phyloP scores from a whole-genome alignment of 2,888 invertebrate species.

The Lobophora halterata region DNA sequence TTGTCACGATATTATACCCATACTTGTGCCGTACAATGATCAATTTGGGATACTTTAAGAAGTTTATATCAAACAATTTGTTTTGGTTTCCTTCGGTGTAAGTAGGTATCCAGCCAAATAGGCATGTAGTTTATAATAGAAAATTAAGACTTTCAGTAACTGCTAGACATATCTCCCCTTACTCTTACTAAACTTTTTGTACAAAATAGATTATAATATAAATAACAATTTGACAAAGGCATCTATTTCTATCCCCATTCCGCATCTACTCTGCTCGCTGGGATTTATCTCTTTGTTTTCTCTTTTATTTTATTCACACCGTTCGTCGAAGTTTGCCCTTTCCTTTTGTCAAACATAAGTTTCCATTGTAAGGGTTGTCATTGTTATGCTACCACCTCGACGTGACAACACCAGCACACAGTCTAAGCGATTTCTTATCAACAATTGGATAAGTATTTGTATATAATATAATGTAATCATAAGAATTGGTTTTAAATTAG shows the following conservation, averaged over 20 bases:
- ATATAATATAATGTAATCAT: not conserved
- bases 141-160: too few species aligned
- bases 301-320: conserved; percentile 64
- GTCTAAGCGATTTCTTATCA: too few species aligned
- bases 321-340: conserved; percentile 46
- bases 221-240: not conserved
- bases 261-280: conserved; percentile 34
- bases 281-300: conserved; percentile 52
- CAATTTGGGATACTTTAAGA: conserved; percentile 24
- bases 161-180: too few species aligned
- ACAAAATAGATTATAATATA: conserved; percentile 1
- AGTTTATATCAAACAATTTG: too few species aligned
- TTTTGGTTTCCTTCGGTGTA: too few species aligned
- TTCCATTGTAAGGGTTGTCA: conserved; percentile 62
- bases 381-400: conserved; percentile 56
- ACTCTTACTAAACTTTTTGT: conserved; percentile 1
- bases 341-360: conserved; percentile 62
- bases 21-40: conserved; percentile 50
- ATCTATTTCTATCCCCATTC: conserved; percentile 16
- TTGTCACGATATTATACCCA: conserved; percentile 61
- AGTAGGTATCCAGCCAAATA: too few species aligned
- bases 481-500: conserved; percentile 2
- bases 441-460: conserved; percentile 1
- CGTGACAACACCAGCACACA: conserved; percentile 41
- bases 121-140: too few species aligned